Base-by-base conservation (phyloP, 1,140 invertebrate genomes). In the Achatina immaculata region DNA sequence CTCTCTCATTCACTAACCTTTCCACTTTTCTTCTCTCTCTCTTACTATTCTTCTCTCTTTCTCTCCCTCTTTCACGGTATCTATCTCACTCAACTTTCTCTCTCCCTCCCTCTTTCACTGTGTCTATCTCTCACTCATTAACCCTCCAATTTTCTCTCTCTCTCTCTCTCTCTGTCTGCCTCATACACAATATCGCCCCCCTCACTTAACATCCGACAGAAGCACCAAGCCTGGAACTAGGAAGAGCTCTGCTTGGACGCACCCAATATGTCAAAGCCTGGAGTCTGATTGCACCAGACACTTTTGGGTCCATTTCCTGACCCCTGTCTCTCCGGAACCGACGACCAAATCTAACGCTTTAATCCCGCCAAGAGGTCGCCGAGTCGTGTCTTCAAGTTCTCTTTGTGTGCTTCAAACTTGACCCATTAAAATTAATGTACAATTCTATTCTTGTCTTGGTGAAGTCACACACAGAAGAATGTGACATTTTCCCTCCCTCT, bases 251-350 rank as follows among this genome's bases (percentile, higher is more conserved):
- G 71, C 71, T 43, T 73, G 71, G 71, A 51, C 42, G 71, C 71
- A 43, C 42, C 21, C 71, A 73, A 73, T 73, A 73, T 73, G 71
- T 73, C 71, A 73, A 51, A 51, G 38, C 71, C 40, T 2, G 1
- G 43, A 34, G 42, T 40, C 43, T 73, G 71, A 73, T 73, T 73
- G 31, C 42, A 48, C 43, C 28, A 73, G 71, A 73, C 71, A 73
- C 40, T 34, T 73, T 73, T 45, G 43, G 71, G 38, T 73, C 71
- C 71, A 73, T 73, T 73, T 73, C 71, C 71, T 42, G 71, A 48
- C 28, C 31, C 42, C 38, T 34, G 40, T 42, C 38, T 73, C 42
- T 73, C 71, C 31, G 71, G 42, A 73, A 73, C 31, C 16, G 28
- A 24, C 71, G n/a, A 43, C 71, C 71, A 43, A 43, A 34, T 43